These are phyloP conservation scores for Rhagonycha lutea DNA, from an alignment of 2,888 invertebrate genomes.

Conservation along the genomic window DNA sequence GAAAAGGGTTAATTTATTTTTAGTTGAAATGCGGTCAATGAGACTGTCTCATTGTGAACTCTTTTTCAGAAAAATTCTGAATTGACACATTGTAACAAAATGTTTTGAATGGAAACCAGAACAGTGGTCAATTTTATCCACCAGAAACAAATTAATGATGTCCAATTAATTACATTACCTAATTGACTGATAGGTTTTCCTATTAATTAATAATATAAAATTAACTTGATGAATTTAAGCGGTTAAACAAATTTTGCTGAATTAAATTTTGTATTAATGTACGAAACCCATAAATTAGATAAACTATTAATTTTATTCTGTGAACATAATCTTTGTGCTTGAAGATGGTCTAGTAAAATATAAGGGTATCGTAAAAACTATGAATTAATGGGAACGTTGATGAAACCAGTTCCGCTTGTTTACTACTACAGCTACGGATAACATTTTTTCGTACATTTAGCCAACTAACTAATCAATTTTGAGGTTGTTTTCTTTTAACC, in stretches of 20 bases:
- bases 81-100: not conserved
- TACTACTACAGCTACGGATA: not conserved
- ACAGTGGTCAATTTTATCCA: not conserved
- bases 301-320: not conserved
- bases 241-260: not conserved
- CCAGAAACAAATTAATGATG: not conserved
- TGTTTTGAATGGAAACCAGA: not conserved
- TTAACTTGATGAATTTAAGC: not conserved
- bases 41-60: too few relatives aligned
- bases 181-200: not conserved
- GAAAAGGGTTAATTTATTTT: too few relatives aligned
- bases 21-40: too few relatives aligned
- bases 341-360: not conserved
- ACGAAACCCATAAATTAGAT: not conserved
- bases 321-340: not conserved
- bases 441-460: not conserved
- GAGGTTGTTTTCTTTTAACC: not conserved
- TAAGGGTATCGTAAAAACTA: constrained; percentile 3
- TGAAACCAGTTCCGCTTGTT: constrained; percentile 1
- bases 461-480: not conserved
- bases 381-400: constrained; percentile 3
- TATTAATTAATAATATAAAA: not conserved
- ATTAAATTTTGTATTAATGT: not conserved
- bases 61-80: too few relatives aligned
- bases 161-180: not conserved